Percentiles rank a stretch among this genome's conserved stretches.
phyloP scores from a whole-genome alignment of 2,888 invertebrate species.

The Drosophila robusta region DNA sequence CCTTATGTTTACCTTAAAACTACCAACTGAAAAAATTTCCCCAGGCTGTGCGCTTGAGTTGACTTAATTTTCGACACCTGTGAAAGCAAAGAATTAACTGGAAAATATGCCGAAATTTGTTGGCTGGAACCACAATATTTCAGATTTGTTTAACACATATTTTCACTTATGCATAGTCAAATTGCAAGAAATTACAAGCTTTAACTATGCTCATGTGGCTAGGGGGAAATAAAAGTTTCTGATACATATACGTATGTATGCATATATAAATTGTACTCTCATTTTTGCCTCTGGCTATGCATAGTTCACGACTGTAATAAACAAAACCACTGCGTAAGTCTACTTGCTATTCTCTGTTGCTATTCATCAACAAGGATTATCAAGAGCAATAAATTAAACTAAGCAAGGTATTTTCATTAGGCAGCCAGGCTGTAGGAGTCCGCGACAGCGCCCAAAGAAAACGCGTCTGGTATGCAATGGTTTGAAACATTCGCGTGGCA shows the following conservation, averaged over 20 bases:
- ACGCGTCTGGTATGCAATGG: conserved; percentile 31
- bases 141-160: conserved; percentile 29
- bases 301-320: not conserved
- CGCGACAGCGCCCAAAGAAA: conserved; percentile 1
- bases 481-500: not conserved
- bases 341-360: conserved; percentile 33
- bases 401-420: conserved; percentile 37
- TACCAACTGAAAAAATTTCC: conserved; percentile 4
- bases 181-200: conserved; percentile 11
- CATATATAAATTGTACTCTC: no score
- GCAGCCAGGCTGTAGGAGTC: conserved; percentile 2
- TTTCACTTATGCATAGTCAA: conserved; percentile 9
- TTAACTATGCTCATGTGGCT: conserved; percentile 24
- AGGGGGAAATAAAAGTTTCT: not conserved
- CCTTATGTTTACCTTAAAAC: conserved; percentile 1
- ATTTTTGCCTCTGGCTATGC: no score
- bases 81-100: conserved; percentile 1
- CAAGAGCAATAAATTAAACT: conserved; percentile 69
- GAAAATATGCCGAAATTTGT: conserved; percentile 19
- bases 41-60: conserved; percentile 11
- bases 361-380: conserved; percentile 75
- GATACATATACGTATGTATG: no score
- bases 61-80: conserved; percentile 6
- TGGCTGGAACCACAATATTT: conserved; percentile 19
- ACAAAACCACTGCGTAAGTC: conserved; percentile 17